Base-by-base conservation (phyloP, 1,140 invertebrate genomes). In the Papilio polyxenes region DNA sequence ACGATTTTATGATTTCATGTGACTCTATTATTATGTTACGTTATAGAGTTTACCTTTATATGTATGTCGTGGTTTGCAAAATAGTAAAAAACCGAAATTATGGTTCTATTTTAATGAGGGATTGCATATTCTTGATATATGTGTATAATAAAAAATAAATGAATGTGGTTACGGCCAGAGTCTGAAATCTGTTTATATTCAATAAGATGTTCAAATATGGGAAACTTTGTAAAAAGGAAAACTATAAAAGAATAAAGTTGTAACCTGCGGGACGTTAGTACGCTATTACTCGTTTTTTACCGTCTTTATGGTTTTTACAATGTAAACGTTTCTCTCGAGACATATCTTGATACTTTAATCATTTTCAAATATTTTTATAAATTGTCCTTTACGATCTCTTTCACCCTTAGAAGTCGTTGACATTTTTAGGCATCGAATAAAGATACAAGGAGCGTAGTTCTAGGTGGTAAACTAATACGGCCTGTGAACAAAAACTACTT, bases 261-360 rank as follows among this genome's bases (percentile, higher is more conserved):
- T 7, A 72, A 37, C 5, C 31, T 72, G 65, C 37, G 65, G 11
- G 23, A 31, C 31, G 13, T 72, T 72, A 72, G 23, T 72, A 72
- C 15, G 31, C 31, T 10, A 72, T 37, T 40, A 72, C 65, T 17
- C 15, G 65, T 72, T 37, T 72, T 69, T 37, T 72, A 37, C 65
- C 4, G 65, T 15, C 13, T 6, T 56, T 20, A 59, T 13, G 49
- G n/a, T 31, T 20, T 65, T 31, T 5, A 31, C 20, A 65, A 0
- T 65, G 62, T 72, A 37, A 72, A 72, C 37, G 31, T 72, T 15
- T 37, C 65, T 37, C 31, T 72, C 31, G 65, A 37, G 65, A 72
- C 13, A 40, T 72, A 11, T 31, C 23, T 13, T 23, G 11, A 31
- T 7, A 72, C 8, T 11, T 72, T 31, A 40, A 31, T 31, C 5